phyloP scores from a whole-genome alignment of 2,113 vertebrate genomes.

The Noctilio leporinus region DNA sequence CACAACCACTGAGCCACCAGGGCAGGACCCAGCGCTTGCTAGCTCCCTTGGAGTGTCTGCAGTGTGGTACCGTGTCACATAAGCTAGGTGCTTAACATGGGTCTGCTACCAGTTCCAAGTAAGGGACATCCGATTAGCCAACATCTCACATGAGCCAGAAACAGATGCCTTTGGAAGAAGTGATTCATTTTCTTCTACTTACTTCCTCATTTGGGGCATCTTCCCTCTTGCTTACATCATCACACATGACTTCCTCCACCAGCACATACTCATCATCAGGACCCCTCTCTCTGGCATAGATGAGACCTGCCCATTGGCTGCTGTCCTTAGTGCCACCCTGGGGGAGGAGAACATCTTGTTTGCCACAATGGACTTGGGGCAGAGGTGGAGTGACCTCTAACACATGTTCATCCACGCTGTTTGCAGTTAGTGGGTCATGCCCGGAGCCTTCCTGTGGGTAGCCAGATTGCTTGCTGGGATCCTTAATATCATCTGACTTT shows the following conservation, averaged over 20 bases:
- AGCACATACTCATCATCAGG: conserved; percentile 77
- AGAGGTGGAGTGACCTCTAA: not conserved
- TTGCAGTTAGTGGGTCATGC: not conserved
- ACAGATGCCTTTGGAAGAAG: not conserved
- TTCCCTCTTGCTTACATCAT: not conserved
- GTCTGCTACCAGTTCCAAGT: not conserved
- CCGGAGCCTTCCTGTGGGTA: conserved; percentile 21
- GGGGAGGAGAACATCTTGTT: conserved; percentile 15
- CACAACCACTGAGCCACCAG: not conserved
- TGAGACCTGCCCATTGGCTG: not conserved
- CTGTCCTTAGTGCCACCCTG: conserved; percentile 32
- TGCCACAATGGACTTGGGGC: conserved; percentile 21
- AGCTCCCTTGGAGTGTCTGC: not conserved
- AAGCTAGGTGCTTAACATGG: not conserved
- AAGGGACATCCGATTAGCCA: not conserved
- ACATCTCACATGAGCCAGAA: not conserved
- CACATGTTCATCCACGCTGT: not conserved
- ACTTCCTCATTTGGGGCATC: not conserved
- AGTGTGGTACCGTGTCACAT: not conserved
- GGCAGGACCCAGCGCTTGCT: not conserved
- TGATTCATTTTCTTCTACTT: not conserved
- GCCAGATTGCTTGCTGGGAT: not conserved
- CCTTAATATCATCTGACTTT: not conserved
- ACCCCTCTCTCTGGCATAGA: not conserved
- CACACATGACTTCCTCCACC: conserved; percentile 76